These are phyloP conservation scores for Rhabdornis inornatus DNA, from an alignment of 2,113 vertebrate genomes.

Conservation along the genomic window DNA sequence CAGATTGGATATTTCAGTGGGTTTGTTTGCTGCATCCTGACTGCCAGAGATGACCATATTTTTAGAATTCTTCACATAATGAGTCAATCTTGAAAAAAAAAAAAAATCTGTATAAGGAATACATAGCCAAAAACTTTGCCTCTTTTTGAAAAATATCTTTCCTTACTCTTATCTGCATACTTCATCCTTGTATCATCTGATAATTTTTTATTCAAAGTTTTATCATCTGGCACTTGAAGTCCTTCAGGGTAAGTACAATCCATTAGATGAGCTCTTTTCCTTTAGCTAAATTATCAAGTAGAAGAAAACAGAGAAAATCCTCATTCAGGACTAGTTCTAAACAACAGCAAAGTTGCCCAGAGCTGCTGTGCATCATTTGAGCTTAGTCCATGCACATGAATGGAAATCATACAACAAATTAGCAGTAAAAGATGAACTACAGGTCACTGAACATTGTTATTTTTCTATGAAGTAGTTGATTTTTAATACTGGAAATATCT, in stretches of 20 bases:
- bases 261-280: conserved; percentile 14
- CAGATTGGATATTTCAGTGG: conserved; percentile 55
- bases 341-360: background rate
- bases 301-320: conserved; percentile 45
- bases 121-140: background rate
- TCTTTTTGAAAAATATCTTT: background rate
- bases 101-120: background rate
- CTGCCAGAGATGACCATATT: background rate
- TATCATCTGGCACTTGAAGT: background rate
- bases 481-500: background rate
- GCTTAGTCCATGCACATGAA: background rate
- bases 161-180: background rate
- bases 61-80: conserved; percentile 43
- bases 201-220: conserved; percentile 54
- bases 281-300: conserved; percentile 22
- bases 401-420: background rate
- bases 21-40: conserved; percentile 49
- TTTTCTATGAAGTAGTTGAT: background rate
- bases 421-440: background rate
- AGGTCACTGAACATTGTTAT: background rate
- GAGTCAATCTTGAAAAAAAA: conserved; percentile 13
- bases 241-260: background rate
- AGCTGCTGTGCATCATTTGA: background rate
- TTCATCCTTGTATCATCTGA: background rate
- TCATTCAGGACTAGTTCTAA: conserved; percentile 20